Evolutionary conservation across 2,113 vertebrate genomes (phyloP).

Genomic region (Poecilia latipinna): DNA sequence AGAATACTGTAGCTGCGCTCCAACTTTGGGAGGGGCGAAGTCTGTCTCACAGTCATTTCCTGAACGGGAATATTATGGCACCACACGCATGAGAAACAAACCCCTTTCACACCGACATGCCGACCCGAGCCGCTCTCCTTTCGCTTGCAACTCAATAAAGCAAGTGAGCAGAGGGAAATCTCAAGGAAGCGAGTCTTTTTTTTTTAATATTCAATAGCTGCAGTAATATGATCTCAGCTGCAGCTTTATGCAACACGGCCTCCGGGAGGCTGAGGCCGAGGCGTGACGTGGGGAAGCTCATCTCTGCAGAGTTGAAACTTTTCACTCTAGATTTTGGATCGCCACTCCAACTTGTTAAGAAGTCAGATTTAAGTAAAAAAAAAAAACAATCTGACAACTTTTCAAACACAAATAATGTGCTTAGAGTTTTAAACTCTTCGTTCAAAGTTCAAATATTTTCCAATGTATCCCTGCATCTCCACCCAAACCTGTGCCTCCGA

Average conservation of each 20-base stretch:
- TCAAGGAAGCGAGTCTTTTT: conserved; percentile 54
- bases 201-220: conserved; percentile 53
- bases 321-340: conserved; percentile 14
- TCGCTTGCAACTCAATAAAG: conserved; percentile 55
- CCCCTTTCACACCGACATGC: conserved; percentile 55
- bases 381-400: background rate
- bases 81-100: conserved; percentile 70
- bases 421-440: background rate
- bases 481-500: background rate
- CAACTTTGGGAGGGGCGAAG: conserved; percentile 71
- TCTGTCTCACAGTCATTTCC: conserved; percentile 75
- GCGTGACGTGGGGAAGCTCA: conserved; percentile 11
- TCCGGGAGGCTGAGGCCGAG: conserved; percentile 35
- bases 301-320: conserved; percentile 15
- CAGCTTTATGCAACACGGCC: conserved; percentile 64
- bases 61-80: conserved; percentile 72
- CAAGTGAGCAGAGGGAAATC: conserved; percentile 49
- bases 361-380: background rate
- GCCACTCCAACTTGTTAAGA: conserved; percentile 29
- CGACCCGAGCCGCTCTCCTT: conserved; percentile 59
- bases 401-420: background rate
- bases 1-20: conserved; percentile 66
- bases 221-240: conserved; percentile 61
- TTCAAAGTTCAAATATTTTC: background rate
- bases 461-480: background rate